Evolutionary conservation across 1,140 invertebrate species (phyloP).

Genomic region (Drosophila malerkotliana): DNA sequence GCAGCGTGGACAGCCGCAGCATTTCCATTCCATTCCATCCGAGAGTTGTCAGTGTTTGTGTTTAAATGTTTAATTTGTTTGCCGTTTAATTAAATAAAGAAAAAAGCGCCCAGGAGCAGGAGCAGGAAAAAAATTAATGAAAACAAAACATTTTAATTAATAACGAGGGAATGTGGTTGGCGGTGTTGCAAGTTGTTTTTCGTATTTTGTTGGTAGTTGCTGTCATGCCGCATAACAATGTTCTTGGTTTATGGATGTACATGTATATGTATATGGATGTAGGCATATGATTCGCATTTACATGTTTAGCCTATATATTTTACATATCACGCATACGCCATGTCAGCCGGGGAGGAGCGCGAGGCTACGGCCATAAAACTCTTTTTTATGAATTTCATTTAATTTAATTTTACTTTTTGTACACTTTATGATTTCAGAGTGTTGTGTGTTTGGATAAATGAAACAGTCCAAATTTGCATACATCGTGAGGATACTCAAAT

Average conservation of each 20-base stretch:
- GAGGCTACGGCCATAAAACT: slow-evolving; percentile 17
- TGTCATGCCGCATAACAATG: slow-evolving; percentile 62
- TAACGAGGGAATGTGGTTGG: slow-evolving; percentile 46
- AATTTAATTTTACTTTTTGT: slow-evolving; percentile 24
- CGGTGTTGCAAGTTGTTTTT: slow-evolving; percentile 5
- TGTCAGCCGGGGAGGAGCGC: slow-evolving; percentile 35
- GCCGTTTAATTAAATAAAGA: slow-evolving; percentile 68
- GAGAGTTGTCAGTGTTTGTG: slow-evolving; percentile 9
- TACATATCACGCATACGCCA: slow-evolving; percentile 64
- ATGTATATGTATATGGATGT: slow-evolving; percentile 7
- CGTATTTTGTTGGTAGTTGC: slow-evolving; percentile 1
- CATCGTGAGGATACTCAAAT: slow-evolving; percentile 22
- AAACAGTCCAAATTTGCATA: slow-evolving; percentile 34
- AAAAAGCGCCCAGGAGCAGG: slow-evolving; percentile 15
- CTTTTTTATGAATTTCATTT: slow-evolving; percentile 42
- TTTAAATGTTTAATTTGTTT: slow-evolving; percentile 44
- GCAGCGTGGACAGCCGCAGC: slow-evolving; percentile 1
- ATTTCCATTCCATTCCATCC: background rate
- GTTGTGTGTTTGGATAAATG: slow-evolving; percentile 21
- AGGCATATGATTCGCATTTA: slow-evolving; percentile 20
- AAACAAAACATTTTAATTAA: slow-evolving; percentile 72
- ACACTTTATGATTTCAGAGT: slow-evolving; percentile 32
- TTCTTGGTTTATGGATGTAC: slow-evolving; percentile 30
- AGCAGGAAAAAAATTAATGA: slow-evolving; percentile 24
- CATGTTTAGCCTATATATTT: slow-evolving; percentile 57